Percentiles rank a stretch among this genome's conserved stretches.
Evolutionary conservation across 2,113 vertebrate genomes (phyloP).

Genomic region (Oplegnathus fasciatus): DNA sequence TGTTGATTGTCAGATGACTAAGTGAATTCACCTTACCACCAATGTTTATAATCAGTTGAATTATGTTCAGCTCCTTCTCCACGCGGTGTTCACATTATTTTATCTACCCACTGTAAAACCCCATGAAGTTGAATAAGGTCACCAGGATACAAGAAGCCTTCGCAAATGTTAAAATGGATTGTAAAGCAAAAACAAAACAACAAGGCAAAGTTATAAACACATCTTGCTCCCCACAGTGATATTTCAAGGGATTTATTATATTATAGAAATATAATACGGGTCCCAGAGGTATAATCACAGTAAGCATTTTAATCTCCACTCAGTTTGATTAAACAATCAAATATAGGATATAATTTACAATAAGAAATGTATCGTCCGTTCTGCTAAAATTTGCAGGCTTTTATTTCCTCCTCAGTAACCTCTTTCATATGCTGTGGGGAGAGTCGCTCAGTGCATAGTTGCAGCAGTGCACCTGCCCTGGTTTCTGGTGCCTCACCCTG

Average conservation of each 20-base stretch:
- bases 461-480: constrained; percentile 61
- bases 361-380: not conserved
- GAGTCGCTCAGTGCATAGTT: not conserved
- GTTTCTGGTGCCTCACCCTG: constrained; percentile 45
- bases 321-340: constrained; percentile 10
- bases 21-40: not conserved
- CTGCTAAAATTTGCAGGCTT: not conserved
- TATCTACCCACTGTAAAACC: not conserved
- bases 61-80: too few relatives aligned
- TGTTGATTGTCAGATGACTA: not conserved
- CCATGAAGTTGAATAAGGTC: not conserved
- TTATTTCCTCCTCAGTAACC: constrained; percentile 22
- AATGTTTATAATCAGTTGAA: not conserved
- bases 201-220: not conserved
- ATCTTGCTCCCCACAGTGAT: not conserved
- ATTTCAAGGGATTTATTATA: not conserved
- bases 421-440: not conserved
- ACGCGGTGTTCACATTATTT: not conserved
- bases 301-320: constrained; percentile 13
- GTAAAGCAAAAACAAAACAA: not conserved
- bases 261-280: not conserved
- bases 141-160: not conserved
- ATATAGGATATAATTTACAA: not conserved
- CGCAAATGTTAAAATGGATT: not conserved
- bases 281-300: constrained; percentile 6